phyloP scores from a whole-genome alignment of 2,797 vertebrate species.

The Selene dorsalis region DNA sequence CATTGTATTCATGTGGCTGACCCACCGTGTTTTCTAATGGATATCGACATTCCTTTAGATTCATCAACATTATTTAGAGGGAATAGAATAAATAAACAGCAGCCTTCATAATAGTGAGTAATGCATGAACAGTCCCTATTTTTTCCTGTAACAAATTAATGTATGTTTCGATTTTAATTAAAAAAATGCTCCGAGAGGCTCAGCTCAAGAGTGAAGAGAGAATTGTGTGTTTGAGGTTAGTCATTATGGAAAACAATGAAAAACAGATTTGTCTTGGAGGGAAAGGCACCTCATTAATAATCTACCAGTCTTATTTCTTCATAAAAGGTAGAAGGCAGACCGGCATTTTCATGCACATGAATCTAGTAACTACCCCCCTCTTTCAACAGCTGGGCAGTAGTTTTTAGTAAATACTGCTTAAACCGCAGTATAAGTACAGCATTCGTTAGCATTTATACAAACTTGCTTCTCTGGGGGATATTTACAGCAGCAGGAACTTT shows the following conservation, averaged over 20 bases:
- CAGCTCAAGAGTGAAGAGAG: no score
- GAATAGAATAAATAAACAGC: neutral
- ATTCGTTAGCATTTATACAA: neutral
- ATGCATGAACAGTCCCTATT: neutral
- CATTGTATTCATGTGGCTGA: neutral
- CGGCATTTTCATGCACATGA: neutral
- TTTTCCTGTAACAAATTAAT: neutral
- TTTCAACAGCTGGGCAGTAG: neutral
- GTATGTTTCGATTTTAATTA: neutral
- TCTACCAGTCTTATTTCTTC: neutral
- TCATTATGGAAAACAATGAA: neutral
- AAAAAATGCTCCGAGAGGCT: neutral
- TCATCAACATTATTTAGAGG: neutral
- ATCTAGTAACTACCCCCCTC: neutral
- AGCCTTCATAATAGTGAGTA: neutral
- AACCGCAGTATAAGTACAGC: neutral
- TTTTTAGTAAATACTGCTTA: neutral
- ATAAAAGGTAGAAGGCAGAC: neutral
- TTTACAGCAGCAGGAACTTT: neutral
- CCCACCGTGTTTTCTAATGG: neutral
- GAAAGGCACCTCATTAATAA: neutral
- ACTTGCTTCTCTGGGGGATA: neutral
- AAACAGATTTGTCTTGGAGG: neutral
- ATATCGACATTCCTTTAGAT: neutral
- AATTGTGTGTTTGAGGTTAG: neutral